Evolutionary conservation across 2,113 vertebrate species (phyloP).

Genomic region (Aspiorhynchus laticeps): DNA sequence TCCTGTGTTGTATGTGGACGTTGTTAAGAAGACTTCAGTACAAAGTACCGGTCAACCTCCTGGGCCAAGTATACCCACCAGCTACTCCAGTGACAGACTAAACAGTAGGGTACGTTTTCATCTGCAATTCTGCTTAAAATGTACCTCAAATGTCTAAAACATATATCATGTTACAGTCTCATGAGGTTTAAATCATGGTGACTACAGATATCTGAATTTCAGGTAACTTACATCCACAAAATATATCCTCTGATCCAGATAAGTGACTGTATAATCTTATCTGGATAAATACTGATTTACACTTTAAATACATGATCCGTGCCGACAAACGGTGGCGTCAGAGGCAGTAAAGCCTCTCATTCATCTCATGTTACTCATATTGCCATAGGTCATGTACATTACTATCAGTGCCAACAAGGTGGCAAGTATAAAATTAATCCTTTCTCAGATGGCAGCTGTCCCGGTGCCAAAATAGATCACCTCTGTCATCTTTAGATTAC

Average conservation of each 20-base stretch:
- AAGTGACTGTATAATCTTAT: slow-evolving; percentile 16
- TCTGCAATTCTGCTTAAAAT: background rate
- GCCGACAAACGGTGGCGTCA: slow-evolving; percentile 15
- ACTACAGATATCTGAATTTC: background rate
- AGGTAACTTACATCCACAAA: background rate
- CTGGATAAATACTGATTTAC: background rate
- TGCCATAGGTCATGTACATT: slow-evolving; percentile 5
- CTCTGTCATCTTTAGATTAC: slow-evolving; percentile 36
- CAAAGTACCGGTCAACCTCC: slow-evolving; percentile 77
- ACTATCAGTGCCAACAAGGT: slow-evolving; percentile 25
- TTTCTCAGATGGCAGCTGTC: background rate
- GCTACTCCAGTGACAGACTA: slow-evolving; percentile 79
- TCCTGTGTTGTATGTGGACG: slow-evolving; percentile 87
- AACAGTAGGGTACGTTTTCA: slow-evolving; percentile 80
- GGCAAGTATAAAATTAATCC: slow-evolving; percentile 36
- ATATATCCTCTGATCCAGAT: background rate
- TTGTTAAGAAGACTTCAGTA: slow-evolving; percentile 77
- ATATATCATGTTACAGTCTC: background rate
- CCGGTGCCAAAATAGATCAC: slow-evolving; percentile 28
- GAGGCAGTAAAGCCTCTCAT: background rate
- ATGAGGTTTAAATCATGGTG: background rate
- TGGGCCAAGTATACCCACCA: slow-evolving; percentile 76
- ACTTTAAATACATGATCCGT: slow-evolving; percentile 16
- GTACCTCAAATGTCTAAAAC: background rate
- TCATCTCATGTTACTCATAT: slow-evolving; percentile 6